phyloP scores from a whole-genome alignment of 2,113 vertebrate genomes.

The Alosa alosa region DNA sequence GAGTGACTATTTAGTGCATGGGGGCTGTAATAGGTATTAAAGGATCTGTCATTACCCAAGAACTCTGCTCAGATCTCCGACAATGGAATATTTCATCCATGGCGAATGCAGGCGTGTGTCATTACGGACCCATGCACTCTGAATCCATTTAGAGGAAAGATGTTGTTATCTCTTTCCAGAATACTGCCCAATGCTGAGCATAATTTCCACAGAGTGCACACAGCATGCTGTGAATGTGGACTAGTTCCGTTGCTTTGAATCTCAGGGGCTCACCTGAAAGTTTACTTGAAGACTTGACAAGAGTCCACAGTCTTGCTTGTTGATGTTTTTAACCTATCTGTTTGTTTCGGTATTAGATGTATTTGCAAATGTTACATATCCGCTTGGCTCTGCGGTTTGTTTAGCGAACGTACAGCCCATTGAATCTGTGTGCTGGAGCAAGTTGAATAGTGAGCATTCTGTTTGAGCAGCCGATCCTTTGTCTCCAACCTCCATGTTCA shows the following conservation, averaged over 20 bases:
- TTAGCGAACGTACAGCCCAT: background rate
- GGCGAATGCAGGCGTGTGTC: background rate
- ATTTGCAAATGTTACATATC: background rate
- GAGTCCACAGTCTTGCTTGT: background rate
- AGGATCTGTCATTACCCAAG: background rate
- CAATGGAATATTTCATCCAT: slow-evolving; percentile 5
- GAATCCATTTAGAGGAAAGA: background rate
- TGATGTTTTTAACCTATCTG: background rate
- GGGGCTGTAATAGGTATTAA: background rate
- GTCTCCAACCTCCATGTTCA: background rate
- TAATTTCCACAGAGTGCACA: background rate
- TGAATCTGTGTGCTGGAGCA: background rate
- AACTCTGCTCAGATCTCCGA: background rate
- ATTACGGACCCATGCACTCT: background rate
- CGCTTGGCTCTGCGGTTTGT: background rate
- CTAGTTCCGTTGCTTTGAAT: background rate
- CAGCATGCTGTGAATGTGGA: background rate
- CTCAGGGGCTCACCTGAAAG: background rate
- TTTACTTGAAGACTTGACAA: background rate
- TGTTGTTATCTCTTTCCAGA: background rate
- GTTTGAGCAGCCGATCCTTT: background rate
- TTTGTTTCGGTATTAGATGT: background rate
- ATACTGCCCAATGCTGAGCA: background rate
- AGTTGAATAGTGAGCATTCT: background rate
- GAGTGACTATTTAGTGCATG: background rate